phyloP scores from a whole-genome alignment of 1,140 invertebrate genomes.

The Aphaenogaster floridana region DNA sequence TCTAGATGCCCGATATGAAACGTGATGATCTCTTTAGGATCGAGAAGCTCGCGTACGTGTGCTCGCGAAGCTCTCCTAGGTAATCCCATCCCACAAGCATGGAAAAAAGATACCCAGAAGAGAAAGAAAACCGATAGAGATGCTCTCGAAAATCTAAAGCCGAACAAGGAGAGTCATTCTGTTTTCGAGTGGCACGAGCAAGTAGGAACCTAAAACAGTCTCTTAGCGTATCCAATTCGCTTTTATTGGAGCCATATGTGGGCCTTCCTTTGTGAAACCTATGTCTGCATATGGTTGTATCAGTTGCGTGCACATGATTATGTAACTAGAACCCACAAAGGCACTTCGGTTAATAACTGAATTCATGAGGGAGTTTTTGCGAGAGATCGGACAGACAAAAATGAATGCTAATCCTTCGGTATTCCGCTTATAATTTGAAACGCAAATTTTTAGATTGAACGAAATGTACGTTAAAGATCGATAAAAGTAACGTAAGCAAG shows the following conservation, averaged over 20 bases:
- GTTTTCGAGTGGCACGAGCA: constrained; percentile 47
- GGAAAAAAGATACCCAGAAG: constrained; percentile 51
- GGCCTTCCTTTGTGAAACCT: constrained; percentile 28
- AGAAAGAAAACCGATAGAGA: constrained; percentile 38
- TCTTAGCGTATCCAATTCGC: constrained; percentile 46
- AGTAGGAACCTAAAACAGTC: constrained; percentile 51
- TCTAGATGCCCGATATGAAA: constrained; percentile 56
- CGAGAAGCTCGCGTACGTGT: constrained; percentile 21
- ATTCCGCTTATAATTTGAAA: constrained; percentile 30
- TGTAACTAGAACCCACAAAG: constrained; percentile 79
- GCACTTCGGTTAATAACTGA: constrained; percentile 72
- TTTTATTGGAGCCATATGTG: neutral
- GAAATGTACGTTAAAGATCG: constrained; percentile 12
- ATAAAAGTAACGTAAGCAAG: neutral
- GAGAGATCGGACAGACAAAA: constrained; percentile 34
- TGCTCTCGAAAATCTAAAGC: constrained; percentile 45
- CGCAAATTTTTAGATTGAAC: neutral
- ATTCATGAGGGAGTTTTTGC: constrained; percentile 52
- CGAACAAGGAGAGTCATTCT: constrained; percentile 28
- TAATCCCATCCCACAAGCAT: constrained; percentile 46
- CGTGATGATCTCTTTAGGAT: constrained; percentile 30
- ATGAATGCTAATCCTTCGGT: constrained; percentile 40
- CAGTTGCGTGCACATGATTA: constrained; percentile 73
- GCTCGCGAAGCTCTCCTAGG: constrained; percentile 26
- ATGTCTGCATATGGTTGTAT: constrained; percentile 36